These are phyloP conservation scores for Propithecus perrieri DNA, from an alignment of 2,797 vertebrate species.

Conservation along the genomic window DNA sequence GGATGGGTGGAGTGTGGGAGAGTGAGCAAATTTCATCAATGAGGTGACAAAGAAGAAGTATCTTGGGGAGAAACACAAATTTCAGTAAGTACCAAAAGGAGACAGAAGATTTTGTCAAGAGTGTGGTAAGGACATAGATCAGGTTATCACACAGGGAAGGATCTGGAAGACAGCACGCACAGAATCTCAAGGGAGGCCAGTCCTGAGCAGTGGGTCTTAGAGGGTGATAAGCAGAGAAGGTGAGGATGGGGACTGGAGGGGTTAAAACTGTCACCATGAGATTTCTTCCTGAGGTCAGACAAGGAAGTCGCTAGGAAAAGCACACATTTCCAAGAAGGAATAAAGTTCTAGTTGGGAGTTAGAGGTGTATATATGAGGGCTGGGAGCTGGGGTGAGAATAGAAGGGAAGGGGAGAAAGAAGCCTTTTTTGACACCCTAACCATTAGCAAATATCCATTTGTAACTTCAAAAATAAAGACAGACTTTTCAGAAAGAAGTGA, in stretches of 20 bases:
- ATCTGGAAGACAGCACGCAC: not conserved
- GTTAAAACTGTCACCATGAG: not conserved
- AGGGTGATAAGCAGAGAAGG: not conserved
- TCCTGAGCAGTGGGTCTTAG: not conserved
- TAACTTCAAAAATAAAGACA: not conserved
- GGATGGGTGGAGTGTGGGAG: not conserved
- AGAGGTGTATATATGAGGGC: not conserved
- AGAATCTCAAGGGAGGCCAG: not conserved
- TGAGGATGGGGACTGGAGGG: not conserved
- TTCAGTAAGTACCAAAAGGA: not conserved
- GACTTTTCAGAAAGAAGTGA: not conserved
- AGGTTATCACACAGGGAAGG: not conserved
- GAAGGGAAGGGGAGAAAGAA: not conserved
- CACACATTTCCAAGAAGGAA: not conserved
- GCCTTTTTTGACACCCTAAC: not conserved
- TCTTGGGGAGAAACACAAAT: not conserved
- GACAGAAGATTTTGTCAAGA: not conserved
- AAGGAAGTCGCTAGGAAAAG: not conserved
- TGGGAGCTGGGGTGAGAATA: not conserved
- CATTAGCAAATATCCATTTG: not conserved
- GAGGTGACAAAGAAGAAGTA: not conserved
- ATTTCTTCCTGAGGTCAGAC: not conserved
- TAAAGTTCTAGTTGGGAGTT: not conserved
- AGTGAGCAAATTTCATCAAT: not conserved
- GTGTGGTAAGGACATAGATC: not conserved